Conservation (phyloP, 1,140 invertebrate genomes). For the Drosophila nannoptera region DNA sequence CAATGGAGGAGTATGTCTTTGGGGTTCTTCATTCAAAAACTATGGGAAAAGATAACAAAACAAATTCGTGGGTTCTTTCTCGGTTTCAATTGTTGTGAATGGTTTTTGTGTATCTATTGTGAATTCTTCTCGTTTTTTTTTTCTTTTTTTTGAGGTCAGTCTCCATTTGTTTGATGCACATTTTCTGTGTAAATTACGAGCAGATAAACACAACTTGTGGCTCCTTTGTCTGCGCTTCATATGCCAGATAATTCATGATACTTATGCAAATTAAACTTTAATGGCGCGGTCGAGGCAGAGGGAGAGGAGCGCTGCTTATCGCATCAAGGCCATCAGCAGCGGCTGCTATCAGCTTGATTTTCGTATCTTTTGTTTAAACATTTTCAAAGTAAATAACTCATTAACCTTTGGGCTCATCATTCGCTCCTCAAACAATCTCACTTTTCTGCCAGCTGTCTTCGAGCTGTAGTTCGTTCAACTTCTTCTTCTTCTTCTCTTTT, state of each 20-base stretch:
- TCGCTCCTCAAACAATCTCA: conserved; percentile 11
- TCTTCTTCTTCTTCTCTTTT: background rate
- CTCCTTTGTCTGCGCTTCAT: conserved; percentile 31
- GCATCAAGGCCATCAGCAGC: background rate
- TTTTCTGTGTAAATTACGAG: conserved; percentile 27
- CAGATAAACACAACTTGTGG: conserved; percentile 38
- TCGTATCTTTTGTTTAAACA: background rate
- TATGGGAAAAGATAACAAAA: conserved; percentile 60
- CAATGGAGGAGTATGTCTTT: conserved; percentile 20
- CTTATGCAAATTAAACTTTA: background rate
- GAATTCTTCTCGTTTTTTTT: conserved; percentile 24
- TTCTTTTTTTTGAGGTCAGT: conserved; percentile 40
- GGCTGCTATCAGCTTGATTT: background rate
- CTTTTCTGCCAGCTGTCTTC: conserved; percentile 9
- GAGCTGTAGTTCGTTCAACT: conserved; percentile 34
- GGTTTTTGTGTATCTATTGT: conserved; percentile 24
- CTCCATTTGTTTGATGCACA: conserved; percentile 26
- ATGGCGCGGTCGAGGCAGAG: background rate
- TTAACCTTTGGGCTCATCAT: conserved; percentile 17
- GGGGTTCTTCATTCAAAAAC: conserved; percentile 27
- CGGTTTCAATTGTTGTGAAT: conserved; percentile 31
- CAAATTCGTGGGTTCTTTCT: conserved; percentile 55
- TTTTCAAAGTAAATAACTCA: background rate
- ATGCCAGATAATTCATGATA: conserved; percentile 1
- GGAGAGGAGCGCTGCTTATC: background rate